Evolutionary conservation across 2,888 invertebrate species (phyloP), one percentile per base, ranked within the genome.

Genomic region (Caenorhabditis zanzibari): DNA sequence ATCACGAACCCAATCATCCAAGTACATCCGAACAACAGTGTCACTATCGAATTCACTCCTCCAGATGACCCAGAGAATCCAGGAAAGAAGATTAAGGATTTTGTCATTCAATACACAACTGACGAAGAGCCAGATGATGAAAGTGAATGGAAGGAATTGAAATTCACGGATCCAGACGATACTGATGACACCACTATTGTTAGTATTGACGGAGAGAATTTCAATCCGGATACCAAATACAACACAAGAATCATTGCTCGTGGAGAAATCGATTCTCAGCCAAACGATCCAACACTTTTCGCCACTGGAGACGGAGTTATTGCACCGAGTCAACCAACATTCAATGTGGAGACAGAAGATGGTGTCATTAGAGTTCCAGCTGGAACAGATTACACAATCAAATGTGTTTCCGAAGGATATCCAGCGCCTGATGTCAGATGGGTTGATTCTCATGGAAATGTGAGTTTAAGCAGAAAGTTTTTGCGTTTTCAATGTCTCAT

Each of bases 221-320:
- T 92, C 85, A 88, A 88, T n/a, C 92, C 92, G 7, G 90, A 92
- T 47, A 92, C 90, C 6, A 91, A 89, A 63, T 92, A 91, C 85
- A 86, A 82, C 54, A 84, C 90, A 16, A 87, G 90, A 64, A 88
- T 92, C 52, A 89, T 90, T 64, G 90, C 92, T 2, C 74, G 89
- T 12, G 92, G 92, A 56, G 92, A 91, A 66, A 89, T 91, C 69
- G 90, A 91, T 47, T 91, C 91, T 3, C 74, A 71, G 10, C 88
- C 92, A 4, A 88, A 86, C 26, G 90, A 90, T 6, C 81, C 88
- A 2, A 64, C 80, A 12, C 64, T 73, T 5, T 90, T 91, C 66
- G 84, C 87, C 5, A 91, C 91, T n/a, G 88, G 90, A 47, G 89
- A 89, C 73, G 91, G 91, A 85, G 90, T 91, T 32, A 89, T 92